Conservation (phyloP, 2,797 vertebrate genomes). For the Molossus alvarezi region DNA sequence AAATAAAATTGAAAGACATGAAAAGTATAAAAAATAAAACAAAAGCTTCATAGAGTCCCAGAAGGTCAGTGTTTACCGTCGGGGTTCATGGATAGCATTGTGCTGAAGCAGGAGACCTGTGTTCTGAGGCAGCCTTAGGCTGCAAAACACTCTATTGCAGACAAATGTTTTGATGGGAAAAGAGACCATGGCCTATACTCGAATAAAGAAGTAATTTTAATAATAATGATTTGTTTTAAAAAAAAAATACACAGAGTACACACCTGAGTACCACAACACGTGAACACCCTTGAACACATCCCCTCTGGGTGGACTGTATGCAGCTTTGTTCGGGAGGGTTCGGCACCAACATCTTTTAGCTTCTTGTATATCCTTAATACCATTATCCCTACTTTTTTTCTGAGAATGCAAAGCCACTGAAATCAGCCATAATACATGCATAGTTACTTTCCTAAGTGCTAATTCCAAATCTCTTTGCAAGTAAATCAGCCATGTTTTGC, state of each 20-base stretch:
- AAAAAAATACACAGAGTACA: neutral
- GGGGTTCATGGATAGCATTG: neutral
- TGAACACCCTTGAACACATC: neutral
- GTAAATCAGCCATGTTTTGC: conserved; percentile 29
- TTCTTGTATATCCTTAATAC: conserved; percentile 6
- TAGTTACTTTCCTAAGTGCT: neutral
- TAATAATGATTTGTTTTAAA: neutral
- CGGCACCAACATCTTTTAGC: neutral
- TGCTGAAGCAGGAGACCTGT: conserved; percentile 3
- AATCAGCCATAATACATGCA: neutral
- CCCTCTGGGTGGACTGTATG: too few relatives aligned
- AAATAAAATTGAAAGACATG: conserved; percentile 29
- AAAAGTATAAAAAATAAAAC: conserved; percentile 17
- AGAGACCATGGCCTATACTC: neutral
- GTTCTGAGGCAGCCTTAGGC: neutral
- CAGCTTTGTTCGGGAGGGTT: neutral
- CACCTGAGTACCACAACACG: too few relatives aligned
- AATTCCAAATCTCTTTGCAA: neutral
- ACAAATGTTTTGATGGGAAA: neutral
- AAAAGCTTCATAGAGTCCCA: neutral
- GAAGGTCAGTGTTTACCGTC: neutral
- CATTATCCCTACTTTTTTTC: neutral
- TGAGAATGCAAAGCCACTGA: conserved; percentile 31
- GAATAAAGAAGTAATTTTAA: conserved; percentile 7
- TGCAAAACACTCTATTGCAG: neutral